phyloP scores from a whole-genome alignment of 2,888 invertebrate genomes.

The Allolobophora icterica region DNA sequence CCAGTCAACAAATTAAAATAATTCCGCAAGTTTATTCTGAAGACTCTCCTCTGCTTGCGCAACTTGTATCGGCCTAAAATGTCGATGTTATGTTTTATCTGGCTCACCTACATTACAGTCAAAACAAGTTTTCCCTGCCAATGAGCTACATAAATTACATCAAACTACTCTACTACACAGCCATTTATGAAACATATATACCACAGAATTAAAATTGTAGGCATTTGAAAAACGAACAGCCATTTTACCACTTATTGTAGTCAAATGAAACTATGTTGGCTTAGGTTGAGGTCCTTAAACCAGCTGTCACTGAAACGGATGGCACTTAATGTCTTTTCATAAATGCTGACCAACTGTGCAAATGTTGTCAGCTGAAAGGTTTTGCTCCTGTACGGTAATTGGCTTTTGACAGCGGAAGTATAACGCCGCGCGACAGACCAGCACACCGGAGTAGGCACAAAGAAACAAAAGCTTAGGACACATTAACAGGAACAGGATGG shows the following conservation, averaged over 20 bases:
- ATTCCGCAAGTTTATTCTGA: neutral
- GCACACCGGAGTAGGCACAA: neutral
- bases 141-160: neutral
- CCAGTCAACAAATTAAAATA: neutral
- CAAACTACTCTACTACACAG: neutral
- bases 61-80: neutral
- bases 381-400: constrained; percentile 6
- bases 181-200: neutral
- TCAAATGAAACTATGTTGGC: neutral
- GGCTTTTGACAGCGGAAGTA: neutral
- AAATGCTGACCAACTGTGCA: neutral
- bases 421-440: neutral
- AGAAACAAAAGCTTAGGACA: neutral
- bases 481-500: neutral
- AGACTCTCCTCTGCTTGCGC: neutral
- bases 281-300: neutral
- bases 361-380: neutral
- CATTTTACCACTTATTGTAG: no score
- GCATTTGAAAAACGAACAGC: neutral
- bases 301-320: neutral
- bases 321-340: neutral
- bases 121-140: neutral
- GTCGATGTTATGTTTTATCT: neutral
- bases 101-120: neutral
- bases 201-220: neutral